phyloP scores from a whole-genome alignment of 2,113 vertebrate genomes.

The Mastomys natalensis region DNA sequence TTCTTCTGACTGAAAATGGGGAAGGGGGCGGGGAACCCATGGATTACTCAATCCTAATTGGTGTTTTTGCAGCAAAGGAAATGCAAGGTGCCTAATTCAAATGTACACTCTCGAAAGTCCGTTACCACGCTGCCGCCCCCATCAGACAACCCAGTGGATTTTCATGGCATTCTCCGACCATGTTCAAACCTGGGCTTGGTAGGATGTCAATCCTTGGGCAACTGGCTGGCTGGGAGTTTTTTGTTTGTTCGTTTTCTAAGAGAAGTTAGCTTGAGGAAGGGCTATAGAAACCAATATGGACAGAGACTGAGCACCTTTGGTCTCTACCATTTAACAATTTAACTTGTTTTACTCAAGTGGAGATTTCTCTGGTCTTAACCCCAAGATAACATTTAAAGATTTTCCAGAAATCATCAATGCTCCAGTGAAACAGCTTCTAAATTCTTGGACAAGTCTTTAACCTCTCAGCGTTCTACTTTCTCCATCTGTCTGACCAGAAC shows the following conservation, averaged over 20 bases:
- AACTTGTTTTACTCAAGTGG: conserved; percentile 14
- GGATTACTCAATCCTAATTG: conserved; percentile 89
- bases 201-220: neutral
- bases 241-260: neutral
- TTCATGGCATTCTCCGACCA: neutral
- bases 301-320: conserved; percentile 6
- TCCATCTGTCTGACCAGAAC: neutral
- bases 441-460: neutral
- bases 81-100: conserved; percentile 61
- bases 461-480: neutral
- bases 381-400: conserved; percentile 42
- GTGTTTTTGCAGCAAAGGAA: conserved; percentile 81
- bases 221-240: neutral
- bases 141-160: conserved; percentile 9
- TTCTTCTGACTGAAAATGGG: conserved; percentile 70
- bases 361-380: conserved; percentile 25
- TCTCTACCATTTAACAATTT: conserved; percentile 54
- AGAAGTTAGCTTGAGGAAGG: conserved; percentile 25
- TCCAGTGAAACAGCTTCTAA: neutral
- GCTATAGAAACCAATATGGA: conserved; percentile 12
- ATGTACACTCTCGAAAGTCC: conserved; percentile 42
- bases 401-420: neutral
- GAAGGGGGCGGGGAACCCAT: conserved; percentile 62
- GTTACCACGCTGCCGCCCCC: conserved; percentile 39
- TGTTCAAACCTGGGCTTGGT: neutral